Evolutionary conservation across 2,113 vertebrate genomes (phyloP).

Genomic region (Microcebus ravelobensis): DNA sequence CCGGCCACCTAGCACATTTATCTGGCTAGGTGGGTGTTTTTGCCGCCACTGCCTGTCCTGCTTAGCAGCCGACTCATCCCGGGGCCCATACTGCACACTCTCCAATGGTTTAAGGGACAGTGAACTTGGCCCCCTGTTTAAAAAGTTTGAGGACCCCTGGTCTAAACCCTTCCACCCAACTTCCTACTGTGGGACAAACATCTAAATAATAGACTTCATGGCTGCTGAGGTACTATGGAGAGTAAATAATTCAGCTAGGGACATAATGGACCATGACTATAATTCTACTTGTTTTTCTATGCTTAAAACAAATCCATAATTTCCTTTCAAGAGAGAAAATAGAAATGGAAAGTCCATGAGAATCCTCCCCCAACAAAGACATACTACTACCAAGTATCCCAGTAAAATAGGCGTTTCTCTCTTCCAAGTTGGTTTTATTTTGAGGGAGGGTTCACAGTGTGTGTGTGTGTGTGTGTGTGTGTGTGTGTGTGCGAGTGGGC

Average conservation of each 20-base stretch:
- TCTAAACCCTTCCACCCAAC: not conserved
- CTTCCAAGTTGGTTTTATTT: not conserved
- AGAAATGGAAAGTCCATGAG: slow-evolving; percentile 8
- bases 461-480: not conserved
- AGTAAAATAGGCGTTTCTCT: not conserved
- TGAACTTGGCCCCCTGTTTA: too few relatives aligned
- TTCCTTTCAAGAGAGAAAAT: not conserved
- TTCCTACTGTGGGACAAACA: not conserved
- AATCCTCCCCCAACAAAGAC: not conserved
- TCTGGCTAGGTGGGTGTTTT: too few relatives aligned
- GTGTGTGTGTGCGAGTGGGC: not conserved
- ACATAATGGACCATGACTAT: not conserved
- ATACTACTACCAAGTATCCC: not conserved
- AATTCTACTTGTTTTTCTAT: not conserved
- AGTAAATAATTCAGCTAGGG: not conserved
- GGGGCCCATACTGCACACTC: too few relatives aligned
- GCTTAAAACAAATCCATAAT: not conserved
- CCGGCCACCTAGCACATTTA: too few relatives aligned
- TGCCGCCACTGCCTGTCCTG: too few relatives aligned
- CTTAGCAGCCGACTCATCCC: too few relatives aligned
- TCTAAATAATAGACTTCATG: not conserved
- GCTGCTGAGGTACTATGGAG: not conserved
- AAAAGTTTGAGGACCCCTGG: too few relatives aligned
- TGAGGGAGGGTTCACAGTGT: not conserved
- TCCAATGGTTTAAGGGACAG: too few relatives aligned